Percentiles rank a stretch among this genome's conserved stretches.
Evolutionary conservation across 2,113 vertebrate species (phyloP).

Genomic region (Cynopterus brachyotis): DNA sequence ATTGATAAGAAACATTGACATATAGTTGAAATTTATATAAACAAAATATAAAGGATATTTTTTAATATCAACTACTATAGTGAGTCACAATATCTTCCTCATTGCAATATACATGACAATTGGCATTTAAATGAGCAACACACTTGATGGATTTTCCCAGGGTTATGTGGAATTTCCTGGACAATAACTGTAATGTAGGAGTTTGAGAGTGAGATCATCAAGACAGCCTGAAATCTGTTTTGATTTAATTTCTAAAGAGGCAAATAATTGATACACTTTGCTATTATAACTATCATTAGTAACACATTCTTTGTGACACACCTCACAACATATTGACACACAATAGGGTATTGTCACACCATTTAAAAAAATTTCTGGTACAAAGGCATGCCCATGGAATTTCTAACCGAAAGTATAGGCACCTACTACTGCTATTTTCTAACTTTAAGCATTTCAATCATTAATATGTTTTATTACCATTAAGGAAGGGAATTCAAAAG

Average conservation of each 20-base stretch:
- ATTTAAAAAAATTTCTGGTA: background rate
- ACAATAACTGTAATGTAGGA: background rate
- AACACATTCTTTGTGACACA: conserved; percentile 14
- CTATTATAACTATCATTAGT: background rate
- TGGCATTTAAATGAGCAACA: conserved; percentile 29
- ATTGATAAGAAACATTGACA: background rate
- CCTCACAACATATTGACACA: background rate
- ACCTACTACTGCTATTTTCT: background rate
- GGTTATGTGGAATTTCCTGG: background rate
- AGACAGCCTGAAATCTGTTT: background rate
- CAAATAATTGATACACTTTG: background rate
- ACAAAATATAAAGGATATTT: background rate
- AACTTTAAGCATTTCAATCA: background rate
- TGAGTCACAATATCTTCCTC: background rate
- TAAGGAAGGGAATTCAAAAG: conserved; percentile 23
- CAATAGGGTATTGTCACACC: background rate
- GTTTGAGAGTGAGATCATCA: background rate
- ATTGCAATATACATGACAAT: background rate
- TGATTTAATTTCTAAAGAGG: conserved; percentile 9
- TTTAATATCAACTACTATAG: background rate
- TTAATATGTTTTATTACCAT: background rate
- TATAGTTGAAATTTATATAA: conserved; percentile 6
- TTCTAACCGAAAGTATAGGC: background rate
- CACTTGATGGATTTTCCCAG: background rate
- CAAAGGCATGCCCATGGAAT: background rate